Conservation (phyloP, 2,797 vertebrate genomes). For the Labroides dimidiatus region DNA sequence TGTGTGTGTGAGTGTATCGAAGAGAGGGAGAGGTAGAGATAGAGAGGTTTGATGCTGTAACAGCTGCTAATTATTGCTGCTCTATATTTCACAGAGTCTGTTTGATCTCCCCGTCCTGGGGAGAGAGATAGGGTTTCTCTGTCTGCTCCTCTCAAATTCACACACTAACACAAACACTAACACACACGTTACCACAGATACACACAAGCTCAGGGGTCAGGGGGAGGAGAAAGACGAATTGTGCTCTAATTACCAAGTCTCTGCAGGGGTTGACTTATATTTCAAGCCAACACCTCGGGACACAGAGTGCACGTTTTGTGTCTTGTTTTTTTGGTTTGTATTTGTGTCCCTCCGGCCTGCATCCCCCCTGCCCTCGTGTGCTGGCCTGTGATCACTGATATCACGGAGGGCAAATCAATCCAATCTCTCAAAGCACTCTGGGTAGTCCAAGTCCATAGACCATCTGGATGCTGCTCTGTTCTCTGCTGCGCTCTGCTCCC, state of each 20-base stretch:
- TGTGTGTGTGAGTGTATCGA: conserved; percentile 18
- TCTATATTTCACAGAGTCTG: conserved; percentile 85
- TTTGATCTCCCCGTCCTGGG: conserved; percentile 84
- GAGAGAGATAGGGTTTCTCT: conserved; percentile 74
- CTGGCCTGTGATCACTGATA: conserved; percentile 63
- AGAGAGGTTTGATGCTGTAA: conserved; percentile 81
- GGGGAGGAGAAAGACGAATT: conserved; percentile 61
- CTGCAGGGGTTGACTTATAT: conserved; percentile 62
- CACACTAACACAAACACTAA: conserved; percentile 18
- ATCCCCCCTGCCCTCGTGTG: conserved; percentile 31
- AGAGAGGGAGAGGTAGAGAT: conserved; percentile 62
- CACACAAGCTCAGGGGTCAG: conserved; percentile 65
- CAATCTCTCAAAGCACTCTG: conserved; percentile 76
- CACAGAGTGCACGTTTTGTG: conserved; percentile 33
- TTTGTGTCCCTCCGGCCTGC: conserved; percentile 47
- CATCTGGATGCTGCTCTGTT: conserved; percentile 76
- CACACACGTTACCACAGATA: conserved; percentile 12
- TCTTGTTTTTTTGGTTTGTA: conserved; percentile 58
- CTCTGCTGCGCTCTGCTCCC: conserved; percentile 67
- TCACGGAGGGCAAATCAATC: conserved; percentile 77
- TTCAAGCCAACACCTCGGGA: conserved; percentile 54
- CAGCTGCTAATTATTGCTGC: conserved; percentile 87
- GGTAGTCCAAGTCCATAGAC: conserved; percentile 68
- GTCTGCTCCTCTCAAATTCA: conserved; percentile 54
- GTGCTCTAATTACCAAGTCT: conserved; percentile 74